Base-by-base conservation (phyloP, 2,797 vertebrate genomes). In the Fratercula arctica region DNA sequence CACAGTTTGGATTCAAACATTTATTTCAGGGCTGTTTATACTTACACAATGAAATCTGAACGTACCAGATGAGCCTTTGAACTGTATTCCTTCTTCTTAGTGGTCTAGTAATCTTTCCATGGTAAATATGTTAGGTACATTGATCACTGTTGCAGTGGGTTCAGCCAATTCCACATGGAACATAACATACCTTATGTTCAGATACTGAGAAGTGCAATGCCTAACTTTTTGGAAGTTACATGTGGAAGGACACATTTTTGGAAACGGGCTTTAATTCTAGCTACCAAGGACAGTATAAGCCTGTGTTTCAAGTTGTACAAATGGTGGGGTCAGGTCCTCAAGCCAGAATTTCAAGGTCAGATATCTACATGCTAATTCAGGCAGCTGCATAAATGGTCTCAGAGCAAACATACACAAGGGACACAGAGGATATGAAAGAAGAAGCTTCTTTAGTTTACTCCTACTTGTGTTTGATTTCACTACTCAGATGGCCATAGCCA, bases 51-150 rank as follows among this genome's bases (percentile, higher is more conserved):
- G 43, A 94, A 94, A 97, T 70, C 20, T 60, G 70, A 96, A 46
- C 41, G 50, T 25, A 90, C 74, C 93, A 97, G 66, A 81, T 78
- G 70, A 96, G 93, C 88, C 66, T 60, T 87, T 96, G 96, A 96
- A 95, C 93, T 97, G 48, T 41, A 82, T 66, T 57, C 87, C 83
- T 95, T 93, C 79, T 97, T 93, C 87, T 78, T 53, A 64, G 80
- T 74, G 90, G 94, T 96, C 93, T 92, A 76, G 67, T 96, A 84
- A 90, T 92, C 81, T 95, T 93, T 86, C 87, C 57, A 69, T 73
- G 80, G 94, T 85, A 96, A 97, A 85, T 85, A 96, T 14, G 35
- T 70, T 74, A 60, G 41, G 84, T 90, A 39, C 18, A 48, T 9
- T 37, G 86, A 94, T 95, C 39, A 50, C 28, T 73, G 26, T 83